Base-by-base conservation (phyloP, 2,888 invertebrate genomes). In the Lycaena phlaeas region DNA sequence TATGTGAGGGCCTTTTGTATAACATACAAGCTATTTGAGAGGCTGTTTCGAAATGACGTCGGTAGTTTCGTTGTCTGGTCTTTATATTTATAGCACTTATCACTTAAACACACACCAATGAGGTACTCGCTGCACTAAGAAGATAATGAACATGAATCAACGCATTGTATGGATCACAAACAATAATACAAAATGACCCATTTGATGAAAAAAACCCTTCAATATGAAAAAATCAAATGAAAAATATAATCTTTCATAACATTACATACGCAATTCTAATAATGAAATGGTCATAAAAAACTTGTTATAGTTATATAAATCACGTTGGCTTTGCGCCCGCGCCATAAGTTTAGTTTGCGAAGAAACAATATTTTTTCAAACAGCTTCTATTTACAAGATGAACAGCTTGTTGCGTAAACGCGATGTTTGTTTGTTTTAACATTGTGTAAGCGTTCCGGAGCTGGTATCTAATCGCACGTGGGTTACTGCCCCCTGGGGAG, bases 401-500 rank as follows among this genome's bases (percentile, higher is more conserved):
- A 22, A 22, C 9, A 22, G 22, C 22, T 2, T 7, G 7, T 48
- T 44, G 44, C 43, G 44, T 44, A 44, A 45, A 42, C 29, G 36
- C 22, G 28, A 38, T 18, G n/a, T n/a, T n/a, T 36, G 59, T 59
- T 56, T 56, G 52, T 54, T 54, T 50, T 51, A 68, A 64, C 58
- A 52, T 56, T 57, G 50, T 56, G 45, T 52, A n/a, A n/a, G n/a
- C n/a, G 48, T 53, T 57, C 59, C 61, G 61, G 61, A 53, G 51
- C 46, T 58, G 67, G 57, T 79, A 77, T 81, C 79, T 79, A 78
- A 81, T 79, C 64, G 60, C 75, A 74, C 64, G 63, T 81, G 78
- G 81, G 81, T 78, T 71, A 81, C 61, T 82, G 82, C 79, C 82
- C 82, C 82, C 81, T 58, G 68, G n/a, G n/a, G 69, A 53, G 61